phyloP scores from a whole-genome alignment of 2,113 vertebrate genomes.

The Cryptomyrus ogoouensis region DNA sequence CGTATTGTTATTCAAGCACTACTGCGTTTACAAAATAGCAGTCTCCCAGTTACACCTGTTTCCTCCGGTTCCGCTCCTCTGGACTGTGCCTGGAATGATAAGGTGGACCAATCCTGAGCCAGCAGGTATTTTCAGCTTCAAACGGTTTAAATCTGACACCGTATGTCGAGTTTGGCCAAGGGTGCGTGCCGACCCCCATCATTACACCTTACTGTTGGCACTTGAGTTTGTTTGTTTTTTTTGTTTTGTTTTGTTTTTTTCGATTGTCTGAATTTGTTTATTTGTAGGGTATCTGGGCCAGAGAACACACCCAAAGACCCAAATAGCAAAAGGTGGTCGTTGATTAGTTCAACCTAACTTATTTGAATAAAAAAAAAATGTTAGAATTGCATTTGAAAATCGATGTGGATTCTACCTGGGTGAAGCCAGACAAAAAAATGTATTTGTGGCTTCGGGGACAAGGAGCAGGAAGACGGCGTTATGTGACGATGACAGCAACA shows the following conservation, averaged over 20 bases:
- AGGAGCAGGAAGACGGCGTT: background rate
- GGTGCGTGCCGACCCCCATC: background rate
- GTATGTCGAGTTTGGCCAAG: background rate
- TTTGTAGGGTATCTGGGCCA: background rate
- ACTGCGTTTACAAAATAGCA: background rate
- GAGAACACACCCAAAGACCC: background rate
- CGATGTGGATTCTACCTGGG: background rate
- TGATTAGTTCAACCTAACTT: background rate
- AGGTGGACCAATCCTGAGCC: background rate
- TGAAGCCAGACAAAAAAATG: background rate
- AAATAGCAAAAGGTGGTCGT: background rate
- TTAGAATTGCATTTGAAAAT: background rate
- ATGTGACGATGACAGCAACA: background rate
- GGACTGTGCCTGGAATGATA: conserved; percentile 6
- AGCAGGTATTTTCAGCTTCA: background rate
- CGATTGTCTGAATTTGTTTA: background rate
- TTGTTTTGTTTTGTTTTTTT: background rate
- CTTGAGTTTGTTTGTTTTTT: background rate
- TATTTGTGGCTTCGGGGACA: background rate
- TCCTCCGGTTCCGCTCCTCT: background rate
- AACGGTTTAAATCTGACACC: background rate
- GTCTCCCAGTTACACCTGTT: background rate
- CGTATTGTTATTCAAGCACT: conserved; percentile 2
- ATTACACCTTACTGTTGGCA: background rate
- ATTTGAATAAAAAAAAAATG: background rate